Base-by-base conservation (phyloP, 2,888 invertebrate species). In the Timema podura region DNA sequence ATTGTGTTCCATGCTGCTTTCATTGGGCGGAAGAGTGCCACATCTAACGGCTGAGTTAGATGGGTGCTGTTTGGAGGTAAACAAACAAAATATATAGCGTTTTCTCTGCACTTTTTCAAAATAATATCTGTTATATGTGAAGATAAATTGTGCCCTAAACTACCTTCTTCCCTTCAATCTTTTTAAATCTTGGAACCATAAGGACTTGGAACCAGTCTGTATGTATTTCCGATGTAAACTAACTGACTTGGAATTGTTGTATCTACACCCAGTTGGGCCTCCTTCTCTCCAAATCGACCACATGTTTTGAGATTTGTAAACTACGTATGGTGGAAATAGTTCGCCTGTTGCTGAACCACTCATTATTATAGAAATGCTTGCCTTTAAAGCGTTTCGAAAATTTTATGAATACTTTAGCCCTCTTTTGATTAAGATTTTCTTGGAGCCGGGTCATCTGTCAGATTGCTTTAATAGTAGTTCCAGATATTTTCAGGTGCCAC, bases 271-370 rank as follows among this genome's bases (percentile, higher is more conserved):
- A 6, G 9, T 44, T 59, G 59, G 16, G 11, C 59, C 16, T 59
- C 59, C 59, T 59, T 59, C 59, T 59, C 59, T 16, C 59, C 59
- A 59, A 59, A 44, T 59, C 30, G 59, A 59, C 59, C 16, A 59
- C 16, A 59, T 16, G 15, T 59, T 16, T 59, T 59, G 59, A 6
- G 16, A 59, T 59, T 44, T 6, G 15, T 59, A 59, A 15, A 59
- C 15, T 59, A 59, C 59, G 44, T 59, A 15, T 44, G 16, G 59
- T 44, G 59, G 16, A 44, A 16, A 44, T 5, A 15, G 30, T 59
- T 59, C 30, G 6, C 59, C 16, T 59, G 30, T 11, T 44, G 15
- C 59, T 59, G 59, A 59, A 44, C 59, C 59, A 11, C 59, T 44
- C 59, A 59, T 59, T 11, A 59, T 59, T 6, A 59, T 59, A 10